Evolutionary conservation across 2,113 vertebrate genomes (phyloP).

Genomic region (Trochalopteron elliotii): DNA sequence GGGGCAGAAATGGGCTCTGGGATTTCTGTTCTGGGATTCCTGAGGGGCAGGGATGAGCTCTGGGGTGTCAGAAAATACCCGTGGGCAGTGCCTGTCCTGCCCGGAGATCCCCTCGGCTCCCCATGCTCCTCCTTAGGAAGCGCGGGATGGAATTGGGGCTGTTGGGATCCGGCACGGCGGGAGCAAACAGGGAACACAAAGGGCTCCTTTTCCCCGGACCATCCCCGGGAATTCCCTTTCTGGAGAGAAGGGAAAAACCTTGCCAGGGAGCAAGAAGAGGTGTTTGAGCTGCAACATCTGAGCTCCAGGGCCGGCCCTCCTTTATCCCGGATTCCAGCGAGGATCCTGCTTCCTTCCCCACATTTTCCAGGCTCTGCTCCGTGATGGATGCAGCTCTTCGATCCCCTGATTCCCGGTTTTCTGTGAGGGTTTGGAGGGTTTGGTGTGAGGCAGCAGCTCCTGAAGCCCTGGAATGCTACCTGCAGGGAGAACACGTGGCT

Average conservation of each 20-base stretch:
- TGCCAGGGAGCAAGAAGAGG: too few species aligned
- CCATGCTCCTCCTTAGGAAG: background rate
- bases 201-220: background rate
- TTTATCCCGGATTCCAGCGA: background rate
- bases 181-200: background rate
- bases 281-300: background rate
- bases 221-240: background rate
- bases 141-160: background rate
- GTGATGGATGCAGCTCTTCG: background rate
- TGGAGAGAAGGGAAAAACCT: background rate
- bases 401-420: fast-evolving
- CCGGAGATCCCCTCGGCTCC: fast-evolving
- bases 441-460: background rate
- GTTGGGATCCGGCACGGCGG: background rate
- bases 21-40: too few species aligned
- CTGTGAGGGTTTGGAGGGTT: background rate
- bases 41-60: background rate
- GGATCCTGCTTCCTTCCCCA: background rate
- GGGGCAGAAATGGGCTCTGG: too few species aligned
- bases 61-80: background rate
- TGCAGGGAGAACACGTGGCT: background rate
- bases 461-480: background rate
- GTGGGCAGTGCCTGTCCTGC: background rate
- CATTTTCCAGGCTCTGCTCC: background rate
- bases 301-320: background rate